phyloP scores from a whole-genome alignment of 2,888 invertebrate species.

The Sminthurides aquaticus region DNA sequence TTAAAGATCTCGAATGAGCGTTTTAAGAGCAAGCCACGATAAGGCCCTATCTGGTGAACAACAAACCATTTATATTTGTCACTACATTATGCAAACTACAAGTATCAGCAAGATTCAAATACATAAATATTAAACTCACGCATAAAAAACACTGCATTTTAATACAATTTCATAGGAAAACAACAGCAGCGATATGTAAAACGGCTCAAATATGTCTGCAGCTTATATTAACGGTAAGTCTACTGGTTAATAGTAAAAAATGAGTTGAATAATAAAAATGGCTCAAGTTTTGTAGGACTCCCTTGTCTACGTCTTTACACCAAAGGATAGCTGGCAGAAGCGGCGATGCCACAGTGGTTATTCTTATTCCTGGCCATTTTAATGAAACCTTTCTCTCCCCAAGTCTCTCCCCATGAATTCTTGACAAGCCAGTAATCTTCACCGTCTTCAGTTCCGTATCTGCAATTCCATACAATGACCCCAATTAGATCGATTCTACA shows the following conservation, averaged over 20 bases:
- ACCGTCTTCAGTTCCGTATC: constrained; percentile 48
- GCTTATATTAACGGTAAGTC: too few relatives aligned
- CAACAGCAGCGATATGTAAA: neutral
- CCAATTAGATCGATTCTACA: constrained; percentile 31
- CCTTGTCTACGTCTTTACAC: constrained; percentile 38
- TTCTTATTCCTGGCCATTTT: constrained; percentile 48
- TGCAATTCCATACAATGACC: constrained; percentile 48
- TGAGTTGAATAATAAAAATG: neutral
- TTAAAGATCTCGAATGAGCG: too few relatives aligned
- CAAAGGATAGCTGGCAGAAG: constrained; percentile 48
- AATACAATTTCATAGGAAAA: neutral
- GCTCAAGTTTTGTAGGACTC: neutral
- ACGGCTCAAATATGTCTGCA: too few relatives aligned
- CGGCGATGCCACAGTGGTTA: constrained; percentile 50
- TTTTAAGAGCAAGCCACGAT: neutral
- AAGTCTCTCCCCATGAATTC: constrained; percentile 49
- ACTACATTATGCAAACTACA: too few relatives aligned
- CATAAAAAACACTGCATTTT: neutral
- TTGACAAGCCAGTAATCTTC: constrained; percentile 51
- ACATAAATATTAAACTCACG: neutral
- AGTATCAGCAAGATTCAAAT: too few relatives aligned
- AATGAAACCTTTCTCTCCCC: constrained; percentile 49
- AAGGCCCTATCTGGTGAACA: neutral
- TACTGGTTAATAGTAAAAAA: neutral
- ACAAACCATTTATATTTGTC: too few relatives aligned